Evolutionary conservation across 2,888 invertebrate species (phyloP), one percentile per base, ranked within the genome.

Genomic region (Athetis lepigone): DNA sequence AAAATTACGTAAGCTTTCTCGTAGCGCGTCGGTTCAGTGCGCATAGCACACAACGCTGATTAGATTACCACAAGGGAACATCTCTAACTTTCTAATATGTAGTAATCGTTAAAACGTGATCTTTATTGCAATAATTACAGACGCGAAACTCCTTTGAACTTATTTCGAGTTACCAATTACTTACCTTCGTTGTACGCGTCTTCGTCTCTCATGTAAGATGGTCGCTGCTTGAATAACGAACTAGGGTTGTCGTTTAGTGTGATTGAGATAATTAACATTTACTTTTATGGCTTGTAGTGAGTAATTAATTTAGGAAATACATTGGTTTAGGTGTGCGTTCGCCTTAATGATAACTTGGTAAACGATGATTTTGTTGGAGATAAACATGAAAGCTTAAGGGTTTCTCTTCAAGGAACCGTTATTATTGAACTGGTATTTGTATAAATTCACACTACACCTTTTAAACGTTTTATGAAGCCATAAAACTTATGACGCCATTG

Each of bases 11-110:
- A 57, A 73, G 59, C 51, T 63, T 54, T 21, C 49, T 56, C 57
- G 23, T 37, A 52, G 46, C 61, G 51, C 57, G 62, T 43, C 58
- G 49, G 61, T 63, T 68, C 62, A 74, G 56, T 63, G 67, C 77
- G 64, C 59, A 55, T 40, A 60, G 60, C 66, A 76, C 25, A 74
- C 59, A 65, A 59, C 58, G 50, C 62, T 80, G 74, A 78, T 78
- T 80, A 74, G 77, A 77, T 78, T 74, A 74, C 80, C 70, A 65
- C 70, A 77, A 56, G 62, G 52, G 66, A 73, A 59, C 60, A 63
- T 40, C 77, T 55, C 64, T 64, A 70, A 78, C 60, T 80, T 66
- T 61, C 61, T 74, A 59, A 70, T 70, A 59, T 61, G 69, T 68
- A 74, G 54, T 77, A 77, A 77, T 74, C 71, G 63, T 75, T 68